phyloP scores from a whole-genome alignment of 2,888 invertebrate species.

The Hipparchia semele region DNA sequence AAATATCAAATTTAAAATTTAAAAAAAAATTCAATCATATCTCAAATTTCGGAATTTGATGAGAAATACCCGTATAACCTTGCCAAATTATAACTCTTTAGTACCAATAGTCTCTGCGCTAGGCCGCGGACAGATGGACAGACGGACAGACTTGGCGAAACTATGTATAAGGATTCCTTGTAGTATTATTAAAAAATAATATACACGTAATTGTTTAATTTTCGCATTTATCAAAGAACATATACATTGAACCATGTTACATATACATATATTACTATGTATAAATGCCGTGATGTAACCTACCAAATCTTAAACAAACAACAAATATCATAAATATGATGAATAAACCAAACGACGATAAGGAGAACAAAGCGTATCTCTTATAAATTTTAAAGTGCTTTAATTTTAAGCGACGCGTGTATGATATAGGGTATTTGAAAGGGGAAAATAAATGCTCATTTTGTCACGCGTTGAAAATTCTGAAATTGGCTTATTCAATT shows the following conservation, averaged over 20 bases:
- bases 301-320: slow-evolving; percentile 4
- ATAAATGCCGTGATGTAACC: background rate
- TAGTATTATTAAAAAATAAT: no score
- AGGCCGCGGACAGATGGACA: no score
- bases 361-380: slow-evolving; percentile 11
- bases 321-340: background rate
- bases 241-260: background rate
- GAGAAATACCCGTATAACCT: no score
- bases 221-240: no score
- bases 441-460: slow-evolving; percentile 22
- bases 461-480: slow-evolving; percentile 11
- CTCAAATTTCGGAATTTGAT: no score
- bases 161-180: no score
- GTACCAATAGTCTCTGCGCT: no score
- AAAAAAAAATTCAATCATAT: no score
- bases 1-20: no score
- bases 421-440: slow-evolving; percentile 2
- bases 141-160: no score
- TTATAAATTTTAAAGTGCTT: slow-evolving; percentile 11
- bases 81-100: no score
- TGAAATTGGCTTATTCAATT: slow-evolving; percentile 15
- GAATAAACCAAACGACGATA: background rate
- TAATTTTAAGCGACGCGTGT: slow-evolving; percentile 17
- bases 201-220: no score
- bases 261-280: background rate